Evolutionary conservation across 2,888 invertebrate genomes (phyloP), one percentile per base, ranked within the genome.

Genomic region (Eulithis testata): DNA sequence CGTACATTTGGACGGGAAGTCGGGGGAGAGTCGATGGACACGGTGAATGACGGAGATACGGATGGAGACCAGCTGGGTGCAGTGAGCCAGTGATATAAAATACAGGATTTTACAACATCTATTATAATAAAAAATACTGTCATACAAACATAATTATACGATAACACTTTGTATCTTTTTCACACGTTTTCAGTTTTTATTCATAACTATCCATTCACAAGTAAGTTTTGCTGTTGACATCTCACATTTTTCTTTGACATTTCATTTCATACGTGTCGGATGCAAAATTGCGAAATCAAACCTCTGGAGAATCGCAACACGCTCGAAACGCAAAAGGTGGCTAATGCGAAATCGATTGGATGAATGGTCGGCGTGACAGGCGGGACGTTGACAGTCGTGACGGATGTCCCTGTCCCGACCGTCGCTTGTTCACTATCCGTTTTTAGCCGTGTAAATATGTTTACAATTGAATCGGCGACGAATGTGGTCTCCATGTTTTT

Each of bases 321-420:
- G 75, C 73, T 76, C 79, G 77, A 79, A 79, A 77, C 76, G 78
- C 81, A 75, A 79, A 83, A 81, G 77, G 78, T 79, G 76, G 80
- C 83, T 88, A 88, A 88, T 88, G 88, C 73, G 83, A 88, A 87
- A 88, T 88, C 88, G 87, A 88, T 88, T 76, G 74, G 62, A 75
- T 70, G 70, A 72, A 73, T 72, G 72, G 66, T 67, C 66, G 47
- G 59, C 40, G 63, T 68, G 70, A 69, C 68, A 52, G 63, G 65
- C 52, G 64, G 56, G 45, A 60, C 59, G 68, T 45, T 70, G 73
- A 73, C 71, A 71, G 63, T 54, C 54, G 66, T 73, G 73, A 73
- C 73, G 70, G 70, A 73, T 73, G 73, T 59, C 50, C 49, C 71
- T 59, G 70, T 66, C 70, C 55, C 59, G 52, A 54, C 65, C 57